Evolutionary conservation across 2,797 vertebrate genomes (phyloP), one percentile per base, ranked within the genome.

Genomic region (Thripadectes ignobilis): DNA sequence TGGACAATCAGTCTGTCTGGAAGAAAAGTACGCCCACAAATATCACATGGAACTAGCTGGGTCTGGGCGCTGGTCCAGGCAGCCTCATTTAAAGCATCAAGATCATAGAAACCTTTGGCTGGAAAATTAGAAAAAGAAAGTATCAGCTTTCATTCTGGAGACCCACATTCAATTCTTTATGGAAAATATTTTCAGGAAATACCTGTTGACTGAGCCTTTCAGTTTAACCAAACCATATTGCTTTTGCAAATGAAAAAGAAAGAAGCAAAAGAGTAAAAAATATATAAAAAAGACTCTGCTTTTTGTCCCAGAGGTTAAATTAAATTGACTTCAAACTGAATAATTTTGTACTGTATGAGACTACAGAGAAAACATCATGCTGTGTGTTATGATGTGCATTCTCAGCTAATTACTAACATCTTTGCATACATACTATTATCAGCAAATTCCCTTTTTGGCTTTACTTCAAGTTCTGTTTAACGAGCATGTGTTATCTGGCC

Each of bases 31-130:
- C 98, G 94, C 86, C 98, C 97, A 89, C 98, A 98, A 96, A 97
- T 76, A 94, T 94, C 85, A 96, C 98, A 98, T 96, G 98, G 97
- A 97, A 98, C 97, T 95, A 98, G 89, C 96, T 98, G 98, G 92
- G 91, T 97, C 97, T 98, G 98, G 98, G 98, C 97, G 6, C 97
- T 98, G 88, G 55, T 97, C 98, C 98, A 98, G 88, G 97, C 97
- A 90, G 98, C 97, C 95, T 98, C 97, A 22, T 98, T 98, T 97
- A 98, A 93, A 96, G 97, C 95, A 92, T 97, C 96, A 16, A 98
- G 97, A 98, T 98, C 98, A 95, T 97, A 98, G 97, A 97, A 98
- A 91, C 97, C 98, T 97, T 98, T 98, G 96, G 97, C 98, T 98
- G 96, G 95, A 97, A 97, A 97, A 96, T 96, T 86, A 93, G 96